Evolutionary conservation across 2,797 vertebrate species (phyloP).

Genomic region (Tragopan temminckii): DNA sequence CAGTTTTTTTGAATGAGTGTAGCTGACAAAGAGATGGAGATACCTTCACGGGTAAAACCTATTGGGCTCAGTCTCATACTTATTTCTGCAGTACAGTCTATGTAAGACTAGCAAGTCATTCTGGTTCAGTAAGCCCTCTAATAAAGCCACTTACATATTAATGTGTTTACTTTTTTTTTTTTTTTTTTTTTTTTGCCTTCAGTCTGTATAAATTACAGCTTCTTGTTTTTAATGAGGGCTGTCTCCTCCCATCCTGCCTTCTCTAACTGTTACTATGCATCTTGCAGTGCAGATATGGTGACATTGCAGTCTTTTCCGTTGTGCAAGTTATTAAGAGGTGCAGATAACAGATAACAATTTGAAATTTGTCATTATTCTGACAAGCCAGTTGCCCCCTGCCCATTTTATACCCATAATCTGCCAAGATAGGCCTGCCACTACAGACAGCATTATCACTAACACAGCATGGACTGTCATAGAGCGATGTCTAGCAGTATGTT

Average conservation of each 20-base stretch:
- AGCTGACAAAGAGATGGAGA: neutral
- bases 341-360: conserved; percentile 61
- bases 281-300: neutral
- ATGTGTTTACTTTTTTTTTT: neutral
- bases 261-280: neutral
- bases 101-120: neutral
- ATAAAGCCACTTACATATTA: neutral
- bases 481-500: conserved; percentile 2
- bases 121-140: neutral
- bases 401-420: conserved; percentile 68
- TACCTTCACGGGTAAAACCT: neutral
- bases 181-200: neutral
- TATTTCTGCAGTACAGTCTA: neutral
- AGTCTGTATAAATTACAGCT: conserved; percentile 3
- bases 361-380: conserved; percentile 78
- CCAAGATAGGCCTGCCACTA: conserved; percentile 55
- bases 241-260: neutral
- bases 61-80: neutral
- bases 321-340: conserved; percentile 53
- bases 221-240: conserved; percentile 38
- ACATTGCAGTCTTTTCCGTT: conserved; percentile 10
- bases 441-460: conserved; percentile 37
- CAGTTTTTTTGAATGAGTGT: neutral
- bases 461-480: neutral
- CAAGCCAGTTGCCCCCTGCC: conserved; percentile 68